Conservation (phyloP, 23 tunicate genomes). For the Trididemnum miniatum region DNA sequence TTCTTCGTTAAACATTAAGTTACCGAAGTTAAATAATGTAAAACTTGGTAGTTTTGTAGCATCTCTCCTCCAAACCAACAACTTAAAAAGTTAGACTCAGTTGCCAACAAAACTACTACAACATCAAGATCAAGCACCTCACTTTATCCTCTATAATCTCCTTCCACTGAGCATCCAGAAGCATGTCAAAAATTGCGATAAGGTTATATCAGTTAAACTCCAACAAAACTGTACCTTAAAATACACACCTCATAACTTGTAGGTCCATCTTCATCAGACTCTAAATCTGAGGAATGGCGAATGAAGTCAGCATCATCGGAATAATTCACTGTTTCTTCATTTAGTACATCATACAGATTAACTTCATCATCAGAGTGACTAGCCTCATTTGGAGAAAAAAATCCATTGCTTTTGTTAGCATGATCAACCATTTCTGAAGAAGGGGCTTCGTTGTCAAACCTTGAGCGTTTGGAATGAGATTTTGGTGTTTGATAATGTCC, state of each 20-base stretch:
- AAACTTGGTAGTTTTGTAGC: too few relatives aligned
- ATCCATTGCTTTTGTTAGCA: neutral
- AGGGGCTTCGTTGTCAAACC: neutral
- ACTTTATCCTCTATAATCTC: too few relatives aligned
- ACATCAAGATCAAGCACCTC: too few relatives aligned
- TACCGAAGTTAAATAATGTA: too few relatives aligned
- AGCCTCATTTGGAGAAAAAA: neutral
- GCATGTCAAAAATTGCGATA: too few relatives aligned
- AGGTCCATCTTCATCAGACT: conserved; percentile 76
- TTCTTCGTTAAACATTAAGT: too few relatives aligned
- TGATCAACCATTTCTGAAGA: neutral
- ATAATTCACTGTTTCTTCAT: neutral
- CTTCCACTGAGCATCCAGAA: too few relatives aligned
- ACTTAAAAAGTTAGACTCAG: too few relatives aligned
- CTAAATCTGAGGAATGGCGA: conserved; percentile 35
- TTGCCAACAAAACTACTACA: too few relatives aligned
- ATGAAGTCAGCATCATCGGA: too few relatives aligned
- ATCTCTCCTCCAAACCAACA: too few relatives aligned
- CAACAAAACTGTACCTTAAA: neutral
- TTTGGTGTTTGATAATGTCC: conserved; percentile 57
- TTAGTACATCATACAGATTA: neutral
- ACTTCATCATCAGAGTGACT: neutral
- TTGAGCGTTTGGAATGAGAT: neutral
- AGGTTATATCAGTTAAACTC: neutral
- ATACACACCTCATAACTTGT: conserved; percentile 64